phyloP scores from a whole-genome alignment of 92 coral and sea anemone species.

The Phenganax stokvisi region DNA sequence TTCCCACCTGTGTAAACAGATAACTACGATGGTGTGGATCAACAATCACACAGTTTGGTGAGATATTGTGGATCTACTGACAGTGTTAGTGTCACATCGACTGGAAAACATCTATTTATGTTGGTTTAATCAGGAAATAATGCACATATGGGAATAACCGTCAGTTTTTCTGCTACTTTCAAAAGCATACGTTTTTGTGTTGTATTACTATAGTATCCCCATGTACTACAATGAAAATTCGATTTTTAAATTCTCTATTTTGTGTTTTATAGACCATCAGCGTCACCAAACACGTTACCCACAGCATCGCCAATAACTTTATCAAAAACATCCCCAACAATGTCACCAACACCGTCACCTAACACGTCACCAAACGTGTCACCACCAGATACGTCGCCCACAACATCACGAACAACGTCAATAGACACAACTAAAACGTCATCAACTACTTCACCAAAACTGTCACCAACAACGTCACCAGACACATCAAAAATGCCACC shows the following conservation, averaged over 20 bases:
- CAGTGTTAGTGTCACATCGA: background rate
- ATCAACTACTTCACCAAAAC: too few relatives aligned
- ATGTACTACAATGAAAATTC: background rate
- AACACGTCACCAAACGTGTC: too few relatives aligned
- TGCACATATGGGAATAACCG: background rate
- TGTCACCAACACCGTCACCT: too few relatives aligned
- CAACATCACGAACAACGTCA: too few relatives aligned
- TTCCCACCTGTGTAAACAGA: conserved; percentile 10
- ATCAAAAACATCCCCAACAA: too few relatives aligned
- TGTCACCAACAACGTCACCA: too few relatives aligned
- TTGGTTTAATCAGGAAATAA: conserved; percentile 29
- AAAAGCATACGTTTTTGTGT: background rate
- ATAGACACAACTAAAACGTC: too few relatives aligned
- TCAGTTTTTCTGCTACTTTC: background rate
- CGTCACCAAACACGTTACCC: background rate
- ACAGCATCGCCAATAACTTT: too few relatives aligned
- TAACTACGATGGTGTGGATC: conserved; percentile 13
- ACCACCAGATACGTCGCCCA: too few relatives aligned
- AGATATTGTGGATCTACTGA: conserved; percentile 11
- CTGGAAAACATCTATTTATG: conserved; percentile 14
- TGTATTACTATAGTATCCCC: background rate
- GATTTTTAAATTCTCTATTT: background rate
- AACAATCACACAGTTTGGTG: background rate
- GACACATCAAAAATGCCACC: too few relatives aligned
- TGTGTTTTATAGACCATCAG: conserved; percentile 4